Conservation (phyloP, 1,140 invertebrate species). For the roundworm (Caenorhabditis elegans) region DNA sequence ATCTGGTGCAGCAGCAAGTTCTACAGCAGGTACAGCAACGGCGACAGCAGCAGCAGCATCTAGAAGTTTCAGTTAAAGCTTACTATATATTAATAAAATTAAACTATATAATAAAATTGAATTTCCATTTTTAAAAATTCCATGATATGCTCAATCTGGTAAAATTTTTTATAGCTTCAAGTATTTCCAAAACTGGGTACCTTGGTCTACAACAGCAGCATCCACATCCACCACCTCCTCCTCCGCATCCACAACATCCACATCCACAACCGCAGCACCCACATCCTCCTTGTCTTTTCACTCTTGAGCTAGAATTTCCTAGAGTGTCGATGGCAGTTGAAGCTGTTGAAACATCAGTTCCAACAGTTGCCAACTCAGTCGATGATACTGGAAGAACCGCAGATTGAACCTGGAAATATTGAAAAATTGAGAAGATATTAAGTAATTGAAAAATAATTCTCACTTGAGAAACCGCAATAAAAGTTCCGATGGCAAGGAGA, state of each 20-base stretch:
- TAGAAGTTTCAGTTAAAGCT: not conserved
- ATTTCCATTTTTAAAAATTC: no score
- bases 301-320: not conserved
- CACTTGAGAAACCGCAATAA: not conserved
- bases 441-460: not conserved
- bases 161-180: no score
- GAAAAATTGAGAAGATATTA: no score
- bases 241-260: conserved; percentile 29
- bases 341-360: conserved; percentile 2
- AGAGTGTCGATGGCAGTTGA: conserved; percentile 1
- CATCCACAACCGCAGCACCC: not conserved
- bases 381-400: not conserved
- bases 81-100: no score
- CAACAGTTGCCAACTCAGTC: not conserved
- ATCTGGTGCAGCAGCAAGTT: conserved; percentile 34
- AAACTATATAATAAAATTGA: no score
- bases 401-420: not conserved
- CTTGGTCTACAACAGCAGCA: conserved; percentile 29
- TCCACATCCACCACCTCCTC: conserved; percentile 28
- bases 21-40: conserved; percentile 22
- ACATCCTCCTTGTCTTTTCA: conserved; percentile 37
- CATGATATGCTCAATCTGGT: no score
- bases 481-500: not conserved
- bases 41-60: conserved; percentile 43
- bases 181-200: no score